phyloP scores from a whole-genome alignment of 2,113 vertebrate genomes.

The Hemicordylus capensis region DNA sequence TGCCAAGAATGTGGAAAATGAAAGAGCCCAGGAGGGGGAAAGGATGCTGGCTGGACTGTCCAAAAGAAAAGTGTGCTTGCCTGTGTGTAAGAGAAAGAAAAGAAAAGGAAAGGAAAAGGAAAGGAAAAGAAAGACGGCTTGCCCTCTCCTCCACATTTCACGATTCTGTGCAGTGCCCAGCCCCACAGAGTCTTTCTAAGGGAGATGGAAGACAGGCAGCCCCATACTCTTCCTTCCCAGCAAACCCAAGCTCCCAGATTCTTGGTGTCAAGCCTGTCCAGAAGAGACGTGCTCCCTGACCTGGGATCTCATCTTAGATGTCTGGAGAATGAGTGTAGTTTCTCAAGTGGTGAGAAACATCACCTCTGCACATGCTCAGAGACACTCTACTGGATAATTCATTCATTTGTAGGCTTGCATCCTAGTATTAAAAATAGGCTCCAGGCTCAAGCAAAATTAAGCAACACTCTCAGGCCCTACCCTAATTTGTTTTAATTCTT shows the following conservation, averaged over 20 bases:
- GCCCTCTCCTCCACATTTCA: background rate
- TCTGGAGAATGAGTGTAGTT: no score
- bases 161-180: background rate
- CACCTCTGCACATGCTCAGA: background rate
- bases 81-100: background rate
- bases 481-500: background rate
- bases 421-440: background rate
- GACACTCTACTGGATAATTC: background rate
- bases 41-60: slow-evolving; percentile 61
- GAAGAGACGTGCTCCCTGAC: background rate
- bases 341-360: background rate
- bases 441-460: background rate
- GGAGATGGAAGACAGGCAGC: background rate
- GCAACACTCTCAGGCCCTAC: background rate
- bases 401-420: background rate
- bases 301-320: background rate
- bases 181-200: background rate
- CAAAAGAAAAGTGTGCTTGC: slow-evolving; percentile 24
- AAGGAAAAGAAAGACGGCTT: background rate
- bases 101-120: no score
- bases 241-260: background rate
- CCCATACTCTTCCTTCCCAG: background rate
- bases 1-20: slow-evolving; percentile 84
- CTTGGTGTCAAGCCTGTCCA: background rate
- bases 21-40: slow-evolving; percentile 59